phyloP scores from a whole-genome alignment of 2,797 vertebrate species.

The Pangasius sanitwongsei region DNA sequence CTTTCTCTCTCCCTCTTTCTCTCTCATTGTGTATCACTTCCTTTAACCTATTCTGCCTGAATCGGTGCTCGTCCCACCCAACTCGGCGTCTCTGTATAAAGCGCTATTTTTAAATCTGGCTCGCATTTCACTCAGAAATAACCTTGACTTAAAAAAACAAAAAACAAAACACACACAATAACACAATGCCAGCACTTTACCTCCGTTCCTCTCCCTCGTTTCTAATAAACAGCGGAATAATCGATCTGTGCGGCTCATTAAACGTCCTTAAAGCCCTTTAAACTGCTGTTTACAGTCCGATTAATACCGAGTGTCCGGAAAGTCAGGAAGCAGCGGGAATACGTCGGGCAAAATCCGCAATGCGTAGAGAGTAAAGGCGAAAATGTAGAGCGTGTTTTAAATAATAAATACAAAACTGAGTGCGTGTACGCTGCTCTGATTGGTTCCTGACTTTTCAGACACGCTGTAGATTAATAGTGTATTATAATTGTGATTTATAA shows the following conservation, averaged over 20 bases:
- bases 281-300: background rate
- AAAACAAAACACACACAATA: background rate
- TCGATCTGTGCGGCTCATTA: background rate
- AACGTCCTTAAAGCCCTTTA: background rate
- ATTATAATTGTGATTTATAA: no score
- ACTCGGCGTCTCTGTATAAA: constrained; percentile 32
- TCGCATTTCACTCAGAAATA: constrained; percentile 9
- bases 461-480: no score
- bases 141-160: background rate
- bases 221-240: background rate
- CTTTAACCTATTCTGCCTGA: constrained; percentile 9
- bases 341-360: background rate
- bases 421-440: background rate
- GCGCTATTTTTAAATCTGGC: constrained; percentile 9
- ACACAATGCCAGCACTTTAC: background rate
- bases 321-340: background rate
- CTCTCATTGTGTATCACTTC: constrained; percentile 29
- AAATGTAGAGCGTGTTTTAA: background rate
- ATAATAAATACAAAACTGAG: background rate
- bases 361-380: background rate
- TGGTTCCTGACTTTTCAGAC: background rate
- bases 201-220: background rate
- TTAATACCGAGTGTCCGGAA: background rate
- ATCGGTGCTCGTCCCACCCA: constrained; percentile 32
- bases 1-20: constrained; percentile 15